Percentiles rank a stretch among this genome's conserved stretches.
These are phyloP conservation scores for Drosophila sordidapex DNA, from an alignment of 2,888 invertebrate species.

Conservation along the genomic window DNA sequence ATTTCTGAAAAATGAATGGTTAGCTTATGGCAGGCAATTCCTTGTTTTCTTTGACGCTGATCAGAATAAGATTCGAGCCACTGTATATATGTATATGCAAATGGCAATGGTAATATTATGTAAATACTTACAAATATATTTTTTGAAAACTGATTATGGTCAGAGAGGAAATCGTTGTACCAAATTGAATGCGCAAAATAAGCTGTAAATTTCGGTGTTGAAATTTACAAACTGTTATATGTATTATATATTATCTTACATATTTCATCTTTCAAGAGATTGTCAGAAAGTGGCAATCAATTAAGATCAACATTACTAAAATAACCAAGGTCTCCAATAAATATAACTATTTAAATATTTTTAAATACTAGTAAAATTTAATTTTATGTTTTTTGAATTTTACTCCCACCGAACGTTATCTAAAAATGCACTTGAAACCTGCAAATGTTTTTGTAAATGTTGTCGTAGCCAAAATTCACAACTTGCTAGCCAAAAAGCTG, in stretches of 20 bases:
- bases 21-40: no score
- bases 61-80: no score
- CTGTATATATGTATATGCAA: conserved; percentile 43
- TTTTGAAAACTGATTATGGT: conserved; percentile 34
- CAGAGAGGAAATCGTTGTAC: neutral
- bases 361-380: neutral
- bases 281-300: neutral
- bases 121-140: conserved; percentile 18
- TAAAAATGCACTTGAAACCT: neutral
- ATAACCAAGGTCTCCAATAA: neutral
- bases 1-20: no score
- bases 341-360: neutral
- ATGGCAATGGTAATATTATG: conserved; percentile 42
- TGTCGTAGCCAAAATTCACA: neutral
- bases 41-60: no score
- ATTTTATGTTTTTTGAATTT: neutral
- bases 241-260: neutral
- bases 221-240: neutral
- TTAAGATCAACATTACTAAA: neutral
- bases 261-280: neutral
- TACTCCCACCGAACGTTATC: neutral
- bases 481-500: conserved; percentile 13
- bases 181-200: conserved; percentile 12
- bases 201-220: neutral
- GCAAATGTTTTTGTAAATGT: neutral